Evolutionary conservation across 1,140 invertebrate genomes (phyloP).

Genomic region (Teleogryllus occipitalis): DNA sequence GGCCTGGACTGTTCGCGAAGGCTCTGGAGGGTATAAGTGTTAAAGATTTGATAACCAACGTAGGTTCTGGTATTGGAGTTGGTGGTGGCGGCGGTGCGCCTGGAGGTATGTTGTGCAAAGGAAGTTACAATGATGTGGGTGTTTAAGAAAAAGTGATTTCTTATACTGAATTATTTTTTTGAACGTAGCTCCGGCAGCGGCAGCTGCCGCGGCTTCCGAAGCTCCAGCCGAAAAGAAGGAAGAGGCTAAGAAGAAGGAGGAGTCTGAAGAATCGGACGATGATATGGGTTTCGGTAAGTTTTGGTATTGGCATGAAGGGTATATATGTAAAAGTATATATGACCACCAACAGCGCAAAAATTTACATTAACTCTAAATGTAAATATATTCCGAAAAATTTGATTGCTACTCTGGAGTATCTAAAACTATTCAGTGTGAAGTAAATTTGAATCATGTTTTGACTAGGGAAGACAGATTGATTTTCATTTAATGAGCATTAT

Average conservation of each 20-base stretch:
- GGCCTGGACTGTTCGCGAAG: slow-evolving; percentile 97
- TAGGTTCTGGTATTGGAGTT: slow-evolving; percentile 84
- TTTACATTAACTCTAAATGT: too few relatives aligned
- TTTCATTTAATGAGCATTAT: too few relatives aligned
- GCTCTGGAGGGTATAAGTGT: slow-evolving; percentile 91
- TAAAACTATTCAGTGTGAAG: too few relatives aligned
- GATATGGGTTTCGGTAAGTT: slow-evolving; percentile 89
- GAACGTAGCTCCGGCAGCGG: slow-evolving; percentile 41
- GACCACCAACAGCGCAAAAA: too few relatives aligned
- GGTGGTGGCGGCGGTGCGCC: slow-evolving; percentile 68
- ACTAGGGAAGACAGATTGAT: too few relatives aligned
- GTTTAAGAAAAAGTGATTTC: neutral
- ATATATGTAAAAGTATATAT: too few relatives aligned
- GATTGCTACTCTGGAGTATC: too few relatives aligned
- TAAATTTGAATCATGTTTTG: too few relatives aligned
- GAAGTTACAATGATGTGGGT: neutral
- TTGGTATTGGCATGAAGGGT: neutral
- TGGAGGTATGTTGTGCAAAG: slow-evolving; percentile 29
- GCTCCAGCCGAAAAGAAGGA: slow-evolving; percentile 68
- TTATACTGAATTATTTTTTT: neutral
- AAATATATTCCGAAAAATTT: too few relatives aligned
- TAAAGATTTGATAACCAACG: slow-evolving; percentile 88
- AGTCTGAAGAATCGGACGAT: slow-evolving; percentile 77
- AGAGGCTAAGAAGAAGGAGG: slow-evolving; percentile 72
- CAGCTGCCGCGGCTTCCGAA: slow-evolving; percentile 58